A percentile compares a stretch with the other conserved stretches of the same genome.
These are phyloP conservation scores for Hymenopus coronatus DNA, from an alignment of 2,888 invertebrate species.

Conservation along the genomic window DNA sequence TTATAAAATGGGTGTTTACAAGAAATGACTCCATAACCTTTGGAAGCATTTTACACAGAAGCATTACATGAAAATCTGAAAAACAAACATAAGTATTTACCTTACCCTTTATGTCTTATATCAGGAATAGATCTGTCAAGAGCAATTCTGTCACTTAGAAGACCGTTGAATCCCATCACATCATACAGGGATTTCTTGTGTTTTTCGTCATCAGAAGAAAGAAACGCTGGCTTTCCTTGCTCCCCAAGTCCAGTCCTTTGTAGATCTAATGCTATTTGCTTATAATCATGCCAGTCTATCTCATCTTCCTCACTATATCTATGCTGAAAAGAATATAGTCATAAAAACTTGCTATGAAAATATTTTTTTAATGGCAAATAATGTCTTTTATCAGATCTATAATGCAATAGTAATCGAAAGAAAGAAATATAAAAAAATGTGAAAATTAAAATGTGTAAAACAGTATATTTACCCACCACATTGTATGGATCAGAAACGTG, in stretches of 20 bases:
- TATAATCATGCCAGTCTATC: constrained; percentile 62
- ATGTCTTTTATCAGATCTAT: too few species aligned
- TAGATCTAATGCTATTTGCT: constrained; percentile 60
- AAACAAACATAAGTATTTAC: not conserved
- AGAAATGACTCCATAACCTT: too few species aligned
- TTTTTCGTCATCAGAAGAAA: constrained; percentile 55
- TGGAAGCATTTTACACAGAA: too few species aligned
- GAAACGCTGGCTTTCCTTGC: constrained; percentile 64
- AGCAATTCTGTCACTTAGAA: constrained; percentile 85
- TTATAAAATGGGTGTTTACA: too few species aligned
- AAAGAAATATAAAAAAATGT: too few species aligned
- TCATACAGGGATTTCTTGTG: constrained; percentile 69
- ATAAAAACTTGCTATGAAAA: not conserved
- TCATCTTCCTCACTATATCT: constrained; percentile 41
- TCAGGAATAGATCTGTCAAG: constrained; percentile 72
- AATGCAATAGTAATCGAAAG: too few species aligned
- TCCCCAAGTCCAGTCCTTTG: constrained; percentile 66
- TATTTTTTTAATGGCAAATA: not conserved
- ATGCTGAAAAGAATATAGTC: not conserved
- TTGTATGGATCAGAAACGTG: too few species aligned
- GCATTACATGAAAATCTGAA: too few species aligned
- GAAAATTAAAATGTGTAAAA: too few species aligned
- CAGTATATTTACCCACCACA: too few species aligned
- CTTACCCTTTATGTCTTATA: constrained; percentile 52
- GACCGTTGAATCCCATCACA: constrained; percentile 91